Evolutionary conservation across 2,113 vertebrate species (phyloP).

Genomic region (Myiagra hebetior): DNA sequence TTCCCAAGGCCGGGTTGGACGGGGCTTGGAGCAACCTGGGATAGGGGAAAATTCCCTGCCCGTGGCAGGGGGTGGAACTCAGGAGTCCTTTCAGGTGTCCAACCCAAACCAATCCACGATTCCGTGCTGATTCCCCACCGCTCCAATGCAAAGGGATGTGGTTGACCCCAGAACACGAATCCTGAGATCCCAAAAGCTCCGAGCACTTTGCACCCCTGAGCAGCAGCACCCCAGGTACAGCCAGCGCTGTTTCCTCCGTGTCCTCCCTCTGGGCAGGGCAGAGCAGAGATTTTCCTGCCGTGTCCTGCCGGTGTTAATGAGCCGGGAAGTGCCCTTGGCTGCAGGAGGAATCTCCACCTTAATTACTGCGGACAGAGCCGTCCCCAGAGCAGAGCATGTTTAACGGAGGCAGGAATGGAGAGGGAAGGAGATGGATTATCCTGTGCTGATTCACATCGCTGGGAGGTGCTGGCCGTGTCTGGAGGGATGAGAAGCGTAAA

Average conservation of each 20-base stretch:
- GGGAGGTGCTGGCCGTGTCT: not conserved
- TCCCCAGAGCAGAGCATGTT: not conserved
- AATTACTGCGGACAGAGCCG: not conserved
- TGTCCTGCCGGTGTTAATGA: not conserved
- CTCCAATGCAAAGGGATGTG: not conserved
- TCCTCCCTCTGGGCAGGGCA: not conserved
- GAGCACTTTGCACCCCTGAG: not conserved
- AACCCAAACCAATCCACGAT: not conserved
- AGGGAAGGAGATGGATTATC: not conserved
- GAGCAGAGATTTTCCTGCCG: not conserved
- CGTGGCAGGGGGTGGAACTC: not conserved
- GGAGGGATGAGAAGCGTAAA: not conserved
- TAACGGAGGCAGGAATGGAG: not conserved
- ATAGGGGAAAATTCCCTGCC: not conserved
- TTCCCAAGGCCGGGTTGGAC: not conserved
- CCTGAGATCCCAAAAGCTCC: not conserved
- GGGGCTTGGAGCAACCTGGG: not conserved
- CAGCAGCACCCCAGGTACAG: not conserved
- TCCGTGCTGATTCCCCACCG: not conserved
- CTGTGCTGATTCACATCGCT: not conserved
- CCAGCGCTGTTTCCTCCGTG: accelerated
- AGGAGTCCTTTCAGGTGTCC: not conserved
- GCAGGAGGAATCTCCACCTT: not conserved
- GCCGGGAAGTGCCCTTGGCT: not conserved
- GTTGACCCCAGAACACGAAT: not conserved